Conservation (phyloP, 1,140 invertebrate genomes). For the Drosophila carrolli region DNA sequence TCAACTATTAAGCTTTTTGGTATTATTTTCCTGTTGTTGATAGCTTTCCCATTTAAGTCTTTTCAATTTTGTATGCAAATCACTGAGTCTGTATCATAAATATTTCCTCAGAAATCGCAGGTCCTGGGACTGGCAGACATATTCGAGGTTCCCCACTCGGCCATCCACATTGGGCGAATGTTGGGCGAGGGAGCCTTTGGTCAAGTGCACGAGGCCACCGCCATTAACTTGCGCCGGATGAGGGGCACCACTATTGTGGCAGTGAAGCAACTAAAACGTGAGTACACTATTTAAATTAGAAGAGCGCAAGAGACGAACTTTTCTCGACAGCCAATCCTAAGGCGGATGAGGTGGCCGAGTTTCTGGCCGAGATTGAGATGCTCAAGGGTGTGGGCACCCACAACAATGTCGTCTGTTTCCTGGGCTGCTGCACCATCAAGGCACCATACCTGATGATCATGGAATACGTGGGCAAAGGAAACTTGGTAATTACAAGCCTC, state of each 20-base stretch:
- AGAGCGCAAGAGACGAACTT: not conserved
- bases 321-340: slow-evolving; percentile 81
- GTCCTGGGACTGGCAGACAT: slow-evolving; percentile 69
- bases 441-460: slow-evolving; percentile 90
- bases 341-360: slow-evolving; percentile 87
- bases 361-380: slow-evolving; percentile 91
- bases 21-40: too few relatives aligned
- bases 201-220: slow-evolving; percentile 88
- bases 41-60: too few relatives aligned
- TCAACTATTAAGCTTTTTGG: too few relatives aligned
- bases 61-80: too few relatives aligned
- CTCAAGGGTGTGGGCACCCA: slow-evolving; percentile 92
- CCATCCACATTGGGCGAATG: slow-evolving; percentile 85
- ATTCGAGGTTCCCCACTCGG: slow-evolving; percentile 72
- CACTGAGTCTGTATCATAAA: too few relatives aligned
- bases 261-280: slow-evolving; percentile 90
- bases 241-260: slow-evolving; percentile 87
- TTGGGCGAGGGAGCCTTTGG: slow-evolving; percentile 92
- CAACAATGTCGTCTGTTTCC: slow-evolving; percentile 90
- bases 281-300: slow-evolving; percentile 1
- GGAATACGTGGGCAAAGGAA: slow-evolving; percentile 92
- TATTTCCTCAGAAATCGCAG: slow-evolving; percentile 60
- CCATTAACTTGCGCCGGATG: slow-evolving; percentile 85
- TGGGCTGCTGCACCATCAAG: slow-evolving; percentile 91
- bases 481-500: slow-evolving; percentile 86